These are phyloP conservation scores for Halictus ligatus DNA, from an alignment of 2,888 invertebrate genomes.

Conservation along the genomic window DNA sequence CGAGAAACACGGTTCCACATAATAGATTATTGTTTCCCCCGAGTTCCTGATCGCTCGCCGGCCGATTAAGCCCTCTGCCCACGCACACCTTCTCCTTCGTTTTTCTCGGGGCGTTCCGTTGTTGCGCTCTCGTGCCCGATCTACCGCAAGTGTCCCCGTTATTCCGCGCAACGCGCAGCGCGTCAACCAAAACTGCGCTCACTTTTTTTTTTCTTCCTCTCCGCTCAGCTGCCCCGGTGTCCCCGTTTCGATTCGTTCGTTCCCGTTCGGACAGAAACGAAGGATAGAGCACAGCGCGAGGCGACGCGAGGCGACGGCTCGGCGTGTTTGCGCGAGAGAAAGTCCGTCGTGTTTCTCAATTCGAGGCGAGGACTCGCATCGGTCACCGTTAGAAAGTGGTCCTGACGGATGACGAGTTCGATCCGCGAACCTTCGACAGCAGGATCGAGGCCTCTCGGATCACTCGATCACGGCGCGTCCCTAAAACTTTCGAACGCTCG, in stretches of 20 bases:
- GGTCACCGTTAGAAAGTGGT: slow-evolving; percentile 37
- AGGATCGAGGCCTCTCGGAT: not conserved
- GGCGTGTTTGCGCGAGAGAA: slow-evolving; percentile 61
- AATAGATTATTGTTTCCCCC: slow-evolving; percentile 33
- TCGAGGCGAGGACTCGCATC: slow-evolving; percentile 39
- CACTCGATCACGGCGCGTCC: not conserved
- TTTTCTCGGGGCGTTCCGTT: not conserved
- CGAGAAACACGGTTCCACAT: not conserved
- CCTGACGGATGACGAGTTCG: slow-evolving; percentile 39
- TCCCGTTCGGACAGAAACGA: not conserved
- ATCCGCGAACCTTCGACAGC: slow-evolving; percentile 13
- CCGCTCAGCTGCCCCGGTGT: not conserved
- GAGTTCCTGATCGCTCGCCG: slow-evolving; percentile 44
- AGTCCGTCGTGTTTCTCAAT: slow-evolving; percentile 62
- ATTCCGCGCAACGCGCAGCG: slow-evolving; percentile 9
- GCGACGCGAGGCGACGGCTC: slow-evolving; percentile 5
- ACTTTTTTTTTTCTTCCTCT: not conserved
- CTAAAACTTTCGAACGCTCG: not conserved
- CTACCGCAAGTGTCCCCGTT: slow-evolving; percentile 51
- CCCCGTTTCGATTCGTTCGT: slow-evolving; percentile 8
- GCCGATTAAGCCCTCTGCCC: slow-evolving; percentile 52
- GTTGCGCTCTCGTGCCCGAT: slow-evolving; percentile 30
- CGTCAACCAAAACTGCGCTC: slow-evolving; percentile 13
- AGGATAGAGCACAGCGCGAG: not conserved
- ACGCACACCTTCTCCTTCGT: slow-evolving; percentile 39